Evolutionary conservation across 2,888 invertebrate species (phyloP).

Genomic region (Pantelozetes paolii): DNA sequence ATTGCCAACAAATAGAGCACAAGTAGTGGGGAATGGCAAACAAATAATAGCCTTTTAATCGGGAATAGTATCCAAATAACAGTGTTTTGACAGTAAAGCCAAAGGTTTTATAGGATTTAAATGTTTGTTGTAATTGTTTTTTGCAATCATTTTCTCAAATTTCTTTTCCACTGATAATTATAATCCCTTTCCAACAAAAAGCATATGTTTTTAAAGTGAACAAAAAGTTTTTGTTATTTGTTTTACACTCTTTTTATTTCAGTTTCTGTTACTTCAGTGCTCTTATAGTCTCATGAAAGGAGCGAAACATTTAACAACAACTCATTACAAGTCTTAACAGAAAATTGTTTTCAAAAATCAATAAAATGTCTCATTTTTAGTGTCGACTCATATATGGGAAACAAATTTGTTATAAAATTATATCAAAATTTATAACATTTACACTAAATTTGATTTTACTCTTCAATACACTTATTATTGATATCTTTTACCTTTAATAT

Average conservation of each 20-base stretch:
- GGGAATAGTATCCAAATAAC: too few species aligned
- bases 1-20: too few species aligned
- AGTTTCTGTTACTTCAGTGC: too few species aligned
- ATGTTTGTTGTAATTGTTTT: conserved; percentile 6
- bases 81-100: too few species aligned
- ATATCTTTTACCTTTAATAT: too few species aligned
- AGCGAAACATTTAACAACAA: background rate
- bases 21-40: background rate
- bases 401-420: too few species aligned
- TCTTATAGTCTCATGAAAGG: background rate
- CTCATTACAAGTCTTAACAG: background rate
- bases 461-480: too few species aligned
- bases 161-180: background rate
- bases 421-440: too few species aligned
- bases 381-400: too few species aligned
- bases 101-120: background rate
- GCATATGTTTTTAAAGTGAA: background rate
- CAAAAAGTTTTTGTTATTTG: background rate
- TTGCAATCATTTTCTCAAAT: background rate
- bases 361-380: background rate
- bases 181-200: background rate
- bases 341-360: background rate
- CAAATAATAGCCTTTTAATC: too few species aligned
- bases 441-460: too few species aligned
- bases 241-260: too few species aligned